phyloP scores from a whole-genome alignment of 2,888 invertebrate genomes.

The Nomada fucata region DNA sequence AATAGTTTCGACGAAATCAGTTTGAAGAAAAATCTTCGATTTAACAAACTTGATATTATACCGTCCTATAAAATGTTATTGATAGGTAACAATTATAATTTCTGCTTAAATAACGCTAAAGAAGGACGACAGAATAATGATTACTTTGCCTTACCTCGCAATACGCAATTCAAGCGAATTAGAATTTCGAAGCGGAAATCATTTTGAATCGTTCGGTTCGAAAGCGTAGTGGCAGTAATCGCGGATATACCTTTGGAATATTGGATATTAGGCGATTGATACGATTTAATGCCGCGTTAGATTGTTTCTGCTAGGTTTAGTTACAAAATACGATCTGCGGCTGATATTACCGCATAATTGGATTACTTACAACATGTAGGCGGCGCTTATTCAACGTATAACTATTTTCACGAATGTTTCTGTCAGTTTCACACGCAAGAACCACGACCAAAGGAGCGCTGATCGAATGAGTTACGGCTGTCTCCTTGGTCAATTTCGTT shows the following conservation, averaged over 20 bases:
- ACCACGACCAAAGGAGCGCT: conserved; percentile 17
- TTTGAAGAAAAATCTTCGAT: no score
- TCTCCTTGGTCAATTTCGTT: neutral
- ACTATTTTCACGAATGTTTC: conserved; percentile 22
- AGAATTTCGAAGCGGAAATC: neutral
- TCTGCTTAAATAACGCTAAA: no score
- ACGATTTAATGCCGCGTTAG: conserved; percentile 27
- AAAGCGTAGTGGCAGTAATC: neutral
- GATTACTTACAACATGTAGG: conserved; percentile 51
- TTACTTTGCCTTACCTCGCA: no score
- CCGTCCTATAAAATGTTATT: no score
- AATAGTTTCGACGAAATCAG: no score
- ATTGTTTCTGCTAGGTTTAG: conserved; percentile 11
- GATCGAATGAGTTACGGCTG: neutral
- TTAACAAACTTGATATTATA: no score
- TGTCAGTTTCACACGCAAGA: conserved; percentile 26
- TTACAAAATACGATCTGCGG: conserved; percentile 27
- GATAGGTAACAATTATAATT: no score
- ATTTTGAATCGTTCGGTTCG: conserved; percentile 1
- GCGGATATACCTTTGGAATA: conserved; percentile 14
- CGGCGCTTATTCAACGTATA: neutral
- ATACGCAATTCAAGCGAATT: neutral
- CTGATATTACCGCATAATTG: conserved; percentile 58
- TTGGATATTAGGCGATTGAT: conserved; percentile 10
- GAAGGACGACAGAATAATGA: no score